Base-by-base conservation (phyloP, 30 jellyfish, hydroid and myxozoan species). In the Turritopsis dohrnii region DNA sequence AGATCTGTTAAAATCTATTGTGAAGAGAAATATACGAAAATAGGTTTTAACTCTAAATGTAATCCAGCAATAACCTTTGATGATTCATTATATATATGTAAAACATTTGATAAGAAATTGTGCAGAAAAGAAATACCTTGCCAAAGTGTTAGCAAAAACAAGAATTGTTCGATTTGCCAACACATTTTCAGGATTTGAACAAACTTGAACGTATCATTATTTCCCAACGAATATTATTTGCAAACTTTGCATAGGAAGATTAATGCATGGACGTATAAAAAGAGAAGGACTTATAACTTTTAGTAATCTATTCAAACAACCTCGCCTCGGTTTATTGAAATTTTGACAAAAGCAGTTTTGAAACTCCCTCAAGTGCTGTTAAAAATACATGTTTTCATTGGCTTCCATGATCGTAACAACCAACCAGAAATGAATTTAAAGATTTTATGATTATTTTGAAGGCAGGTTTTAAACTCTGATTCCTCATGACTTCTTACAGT, bases 1-100 rank as follows among this genome's bases (percentile, higher is more conserved):
- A 66, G 76, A 66, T 66, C 76, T 66, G 76, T 66, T 66, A 66
- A n/a, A n/a, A n/a, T n/a, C 30, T 66, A n/a, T 25, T n/a, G 30
- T n/a, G 76, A 66, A 54, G 76, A 66, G 17, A 66, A 66, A 17
- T 66, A 66, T 66, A 7, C 28, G 9, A 66, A 17, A 66, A 66
- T 3, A 3, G 76, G 76, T n/a, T 66, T 66, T 25, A 66, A 66
- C 30, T 17, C 30, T 1, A 26, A 66, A 1, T 66, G 28, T n/a
- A 26, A 66, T 25, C 76, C 30, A n/a, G 76, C 30, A n/a, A 22
- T 25, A 66, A 3, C 29, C 18, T 66, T 66, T 66, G 76, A 66
- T 25, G 30, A 66, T 25, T 66, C 76, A 17, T 17, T 66, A 17
- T 3, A 66, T 25, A 66, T 66, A n/a, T 66, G 76, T 66, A 66